Evolutionary conservation across 2,888 invertebrate species (phyloP).

Genomic region (Caradrina clavipalpis): DNA sequence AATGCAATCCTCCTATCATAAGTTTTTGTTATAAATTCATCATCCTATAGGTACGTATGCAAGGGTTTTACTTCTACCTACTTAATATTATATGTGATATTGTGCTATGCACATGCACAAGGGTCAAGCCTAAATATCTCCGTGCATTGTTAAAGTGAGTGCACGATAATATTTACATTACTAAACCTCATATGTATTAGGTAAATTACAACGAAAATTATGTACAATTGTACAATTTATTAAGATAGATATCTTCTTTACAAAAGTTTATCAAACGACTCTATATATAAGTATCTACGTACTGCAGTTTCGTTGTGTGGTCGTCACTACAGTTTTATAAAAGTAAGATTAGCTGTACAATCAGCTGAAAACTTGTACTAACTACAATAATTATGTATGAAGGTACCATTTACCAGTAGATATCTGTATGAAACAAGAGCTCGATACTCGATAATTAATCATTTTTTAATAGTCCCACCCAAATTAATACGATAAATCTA

Average conservation of each 20-base stretch:
- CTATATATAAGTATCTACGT: not conserved
- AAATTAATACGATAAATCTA: constrained; percentile 33
- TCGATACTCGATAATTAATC: constrained; percentile 14
- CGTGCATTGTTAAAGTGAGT: constrained; percentile 40
- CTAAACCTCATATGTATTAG: constrained; percentile 9
- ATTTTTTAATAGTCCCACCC: constrained; percentile 39
- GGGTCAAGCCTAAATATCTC: constrained; percentile 23
- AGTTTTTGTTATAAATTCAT: constrained; percentile 46
- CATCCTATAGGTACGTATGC: constrained; percentile 17
- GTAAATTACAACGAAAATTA: no score
- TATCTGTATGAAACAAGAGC: not conserved
- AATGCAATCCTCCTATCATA: constrained; percentile 6
- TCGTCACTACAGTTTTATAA: constrained; percentile 11
- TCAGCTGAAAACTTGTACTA: not conserved
- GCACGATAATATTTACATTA: constrained; percentile 48
- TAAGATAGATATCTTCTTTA: constrained; percentile 13
- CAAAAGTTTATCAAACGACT: constrained; percentile 22
- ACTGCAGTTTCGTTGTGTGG: constrained; percentile 12
- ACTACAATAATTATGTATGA: not conserved
- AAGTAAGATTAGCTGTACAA: not conserved
- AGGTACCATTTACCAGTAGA: not conserved
- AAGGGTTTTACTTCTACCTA: constrained; percentile 15
- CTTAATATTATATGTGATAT: constrained; percentile 29
- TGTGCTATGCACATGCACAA: constrained; percentile 63
- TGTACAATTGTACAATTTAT: constrained; percentile 40